Percentiles rank a stretch among this genome's conserved stretches.
Evolutionary conservation across 2,888 invertebrate genomes (phyloP).

Genomic region (Eremobia ochroleuca): DNA sequence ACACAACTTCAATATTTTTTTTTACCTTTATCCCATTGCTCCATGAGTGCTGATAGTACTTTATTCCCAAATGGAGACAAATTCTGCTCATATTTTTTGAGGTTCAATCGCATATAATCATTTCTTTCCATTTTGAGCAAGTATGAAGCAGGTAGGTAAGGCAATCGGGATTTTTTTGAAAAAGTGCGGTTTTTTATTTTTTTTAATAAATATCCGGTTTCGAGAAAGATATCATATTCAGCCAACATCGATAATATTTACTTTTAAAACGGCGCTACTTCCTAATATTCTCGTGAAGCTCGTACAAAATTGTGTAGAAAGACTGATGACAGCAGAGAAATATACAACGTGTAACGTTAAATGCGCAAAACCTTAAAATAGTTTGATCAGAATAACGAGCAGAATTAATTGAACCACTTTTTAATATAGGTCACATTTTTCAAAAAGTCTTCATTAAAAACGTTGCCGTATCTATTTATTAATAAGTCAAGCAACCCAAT

Average conservation of each 20-base stretch:
- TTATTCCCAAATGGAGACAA: constrained; percentile 82
- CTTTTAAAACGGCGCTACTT: background rate
- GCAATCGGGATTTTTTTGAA: background rate
- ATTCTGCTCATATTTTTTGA: constrained; percentile 70
- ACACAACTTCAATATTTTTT: background rate
- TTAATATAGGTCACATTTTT: no score
- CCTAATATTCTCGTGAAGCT: background rate
- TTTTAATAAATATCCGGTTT: background rate
- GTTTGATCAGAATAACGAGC: no score
- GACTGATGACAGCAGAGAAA: background rate
- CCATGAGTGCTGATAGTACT: constrained; percentile 76
- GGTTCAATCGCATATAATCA: constrained; percentile 55
- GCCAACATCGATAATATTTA: background rate
- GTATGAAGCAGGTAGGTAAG: background rate
- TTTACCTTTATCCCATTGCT: constrained; percentile 73
- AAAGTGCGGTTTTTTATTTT: constrained; percentile 15
- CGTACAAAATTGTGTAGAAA: background rate
- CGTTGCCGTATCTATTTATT: no score
- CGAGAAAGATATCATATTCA: background rate
- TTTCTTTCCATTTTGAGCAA: constrained; percentile 49
- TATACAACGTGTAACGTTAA: no score
- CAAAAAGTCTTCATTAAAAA: no score
- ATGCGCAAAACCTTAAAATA: no score
- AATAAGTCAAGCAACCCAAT: no score
- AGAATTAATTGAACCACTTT: no score